phyloP scores from a whole-genome alignment of 2,797 vertebrate species.

The Phylloscopus collybita region DNA sequence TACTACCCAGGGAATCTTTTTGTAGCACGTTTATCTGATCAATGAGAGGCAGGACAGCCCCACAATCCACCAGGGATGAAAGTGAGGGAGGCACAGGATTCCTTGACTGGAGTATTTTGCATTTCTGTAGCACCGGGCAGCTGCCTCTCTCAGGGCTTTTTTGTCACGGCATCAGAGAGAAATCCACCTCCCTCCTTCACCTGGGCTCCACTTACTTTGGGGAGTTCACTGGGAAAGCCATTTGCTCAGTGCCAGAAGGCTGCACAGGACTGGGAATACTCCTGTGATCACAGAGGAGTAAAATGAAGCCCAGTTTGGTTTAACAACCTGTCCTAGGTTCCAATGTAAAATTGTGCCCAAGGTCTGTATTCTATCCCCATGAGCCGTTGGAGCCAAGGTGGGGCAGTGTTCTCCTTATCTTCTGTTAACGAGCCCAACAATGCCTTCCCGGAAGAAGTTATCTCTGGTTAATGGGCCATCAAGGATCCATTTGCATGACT shows the following conservation, averaged over 20 bases:
- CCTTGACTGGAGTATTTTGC: background rate
- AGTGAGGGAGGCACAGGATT: background rate
- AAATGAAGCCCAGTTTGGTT: background rate
- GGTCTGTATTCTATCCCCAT: too few relatives aligned
- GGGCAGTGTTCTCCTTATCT: too few relatives aligned
- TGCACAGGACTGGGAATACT: background rate
- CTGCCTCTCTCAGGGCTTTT: background rate
- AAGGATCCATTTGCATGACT: too few relatives aligned
- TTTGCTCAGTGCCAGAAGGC: background rate
- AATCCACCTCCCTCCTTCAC: background rate
- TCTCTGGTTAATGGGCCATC: too few relatives aligned
- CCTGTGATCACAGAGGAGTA: background rate
- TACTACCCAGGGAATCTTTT: slow-evolving; percentile 5
- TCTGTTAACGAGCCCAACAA: too few relatives aligned
- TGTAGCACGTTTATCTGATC: background rate
- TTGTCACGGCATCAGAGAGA: background rate
- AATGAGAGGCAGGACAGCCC: background rate
- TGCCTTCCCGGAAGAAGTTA: too few relatives aligned
- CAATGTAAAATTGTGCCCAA: too few relatives aligned
- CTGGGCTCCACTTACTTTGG: background rate
- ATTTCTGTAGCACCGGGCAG: background rate
- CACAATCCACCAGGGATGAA: background rate
- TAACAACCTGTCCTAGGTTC: background rate
- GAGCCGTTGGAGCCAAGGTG: too few relatives aligned
- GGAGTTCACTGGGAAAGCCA: background rate